Base-by-base conservation (phyloP, 2,797 vertebrate species). In the Nannoperca obscura region DNA sequence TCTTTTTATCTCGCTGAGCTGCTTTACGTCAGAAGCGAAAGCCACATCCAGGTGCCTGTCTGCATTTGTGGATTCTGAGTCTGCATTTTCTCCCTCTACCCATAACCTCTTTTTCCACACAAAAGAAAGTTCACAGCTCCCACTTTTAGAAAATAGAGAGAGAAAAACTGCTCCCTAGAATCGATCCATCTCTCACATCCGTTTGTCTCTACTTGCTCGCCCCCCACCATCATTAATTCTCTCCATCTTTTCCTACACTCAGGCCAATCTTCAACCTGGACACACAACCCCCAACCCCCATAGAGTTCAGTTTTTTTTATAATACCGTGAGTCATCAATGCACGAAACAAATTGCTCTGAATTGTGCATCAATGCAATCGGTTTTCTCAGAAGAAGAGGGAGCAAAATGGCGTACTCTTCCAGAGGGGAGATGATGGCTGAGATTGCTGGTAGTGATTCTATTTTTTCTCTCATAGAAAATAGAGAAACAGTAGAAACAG, bases 301-400 rank as follows among this genome's bases (percentile, higher is more conserved):
- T 9, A 15, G 46, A 73, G 40, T 36, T 17, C 63, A 27, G 65
- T n/a, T 74, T 22, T 87, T 77, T 85, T 79, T 53, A 87, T 50
- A 81, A 80, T 38, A 85, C 69, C 44, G 24, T 42, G 62, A 83
- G 80, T 80, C 76, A 74, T 90, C 85, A 88, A 80, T 81, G 86
- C 79, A 84, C 53, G 63, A 76, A 84, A 85, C 65, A 91, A 93
- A 92, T 75, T 89, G 88, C 86, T 74, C 73, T 60, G 80, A 91
- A 92, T 82, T 88, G 84, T 77, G 74, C 20, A 36, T 50, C 65
- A 80, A 79, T 46, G 66, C 47, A 71, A 82, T 88, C 67, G 36
- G 64, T 78, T 74, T 57, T 64, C 72, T 80, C 74, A 38, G 71
- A 71, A 60, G 42, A 66, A 85, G 32, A 83, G 11, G 57, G 49